Evolutionary conservation across 53 echinoderm and acorn worm genomes (phyloP).

Genomic region (Hippasteria phrygiana): DNA sequence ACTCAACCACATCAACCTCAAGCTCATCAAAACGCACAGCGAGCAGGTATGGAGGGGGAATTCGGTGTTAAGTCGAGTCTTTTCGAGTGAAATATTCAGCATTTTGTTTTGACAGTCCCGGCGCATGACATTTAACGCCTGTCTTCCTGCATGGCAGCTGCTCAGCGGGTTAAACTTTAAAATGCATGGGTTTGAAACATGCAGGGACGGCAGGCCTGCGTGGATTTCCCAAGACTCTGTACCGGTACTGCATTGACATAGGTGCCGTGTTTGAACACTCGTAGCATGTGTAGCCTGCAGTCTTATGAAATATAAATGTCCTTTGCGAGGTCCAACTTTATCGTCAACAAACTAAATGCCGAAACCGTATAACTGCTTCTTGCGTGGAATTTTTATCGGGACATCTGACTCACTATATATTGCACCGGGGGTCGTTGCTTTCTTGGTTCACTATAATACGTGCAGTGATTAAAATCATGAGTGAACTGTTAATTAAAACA

Average conservation of each 20-base stretch:
- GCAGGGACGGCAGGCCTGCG: not conserved
- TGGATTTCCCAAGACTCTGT: not conserved
- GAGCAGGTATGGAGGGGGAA: not conserved
- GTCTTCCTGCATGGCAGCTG: not conserved
- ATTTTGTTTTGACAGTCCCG: not conserved
- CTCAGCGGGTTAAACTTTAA: not conserved
- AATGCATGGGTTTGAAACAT: not conserved
- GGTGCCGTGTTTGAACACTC: too few relatives aligned
- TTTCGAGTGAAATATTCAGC: not conserved
- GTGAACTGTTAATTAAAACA: too few relatives aligned
- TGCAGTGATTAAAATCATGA: too few relatives aligned
- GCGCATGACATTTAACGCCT: not conserved
- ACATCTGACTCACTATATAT: too few relatives aligned
- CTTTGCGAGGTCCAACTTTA: not conserved
- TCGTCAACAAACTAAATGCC: not conserved
- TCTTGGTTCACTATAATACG: too few relatives aligned
- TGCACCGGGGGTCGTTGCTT: too few relatives aligned
- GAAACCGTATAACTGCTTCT: too few relatives aligned
- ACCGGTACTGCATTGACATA: not conserved
- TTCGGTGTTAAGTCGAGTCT: not conserved
- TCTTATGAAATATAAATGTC: not conserved
- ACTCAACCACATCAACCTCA: too few relatives aligned
- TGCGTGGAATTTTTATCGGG: too few relatives aligned
- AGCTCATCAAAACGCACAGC: not conserved
- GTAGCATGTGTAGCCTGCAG: too few relatives aligned